These are phyloP conservation scores for Pedetes capensis DNA, from an alignment of 2,113 vertebrate genomes.

Conservation along the genomic window DNA sequence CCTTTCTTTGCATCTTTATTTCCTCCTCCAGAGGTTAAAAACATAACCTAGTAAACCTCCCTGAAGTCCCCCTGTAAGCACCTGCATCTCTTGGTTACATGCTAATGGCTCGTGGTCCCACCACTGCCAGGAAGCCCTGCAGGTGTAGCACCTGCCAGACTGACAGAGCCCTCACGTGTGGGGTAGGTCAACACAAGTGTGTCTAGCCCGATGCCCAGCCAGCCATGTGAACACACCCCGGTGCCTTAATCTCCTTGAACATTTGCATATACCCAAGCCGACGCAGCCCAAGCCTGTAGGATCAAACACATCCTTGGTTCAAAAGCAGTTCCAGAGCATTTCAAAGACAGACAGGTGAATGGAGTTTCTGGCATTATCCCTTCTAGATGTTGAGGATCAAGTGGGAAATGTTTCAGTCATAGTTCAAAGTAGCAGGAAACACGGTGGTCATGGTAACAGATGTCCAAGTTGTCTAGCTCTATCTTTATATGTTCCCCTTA, in stretches of 20 bases:
- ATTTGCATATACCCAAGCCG: neutral
- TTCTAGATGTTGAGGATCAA: neutral
- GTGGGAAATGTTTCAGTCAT: neutral
- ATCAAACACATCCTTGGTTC: neutral
- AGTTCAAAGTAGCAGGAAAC: neutral
- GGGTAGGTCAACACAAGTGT: neutral
- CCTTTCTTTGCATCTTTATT: slow-evolving; percentile 49
- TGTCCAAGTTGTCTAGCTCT: neutral
- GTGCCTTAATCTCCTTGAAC: neutral
- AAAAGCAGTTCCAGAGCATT: neutral
- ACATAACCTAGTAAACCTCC: neutral
- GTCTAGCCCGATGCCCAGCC: neutral
- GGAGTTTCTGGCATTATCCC: neutral
- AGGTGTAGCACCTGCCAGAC: slow-evolving; percentile 38
- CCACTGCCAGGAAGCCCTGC: neutral
- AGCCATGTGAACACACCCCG: slow-evolving; percentile 25
- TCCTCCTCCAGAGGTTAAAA: slow-evolving; percentile 60
- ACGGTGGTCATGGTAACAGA: neutral
- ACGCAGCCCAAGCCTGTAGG: neutral
- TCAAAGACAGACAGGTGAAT: neutral
- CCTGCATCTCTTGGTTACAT: neutral
- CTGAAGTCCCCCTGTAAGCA: slow-evolving; percentile 33
- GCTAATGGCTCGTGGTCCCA: neutral
- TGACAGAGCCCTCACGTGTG: neutral
- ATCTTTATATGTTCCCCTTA: neutral